Evolutionary conservation across 2,113 vertebrate genomes (phyloP).

Genomic region (Phasianus colchicus): DNA sequence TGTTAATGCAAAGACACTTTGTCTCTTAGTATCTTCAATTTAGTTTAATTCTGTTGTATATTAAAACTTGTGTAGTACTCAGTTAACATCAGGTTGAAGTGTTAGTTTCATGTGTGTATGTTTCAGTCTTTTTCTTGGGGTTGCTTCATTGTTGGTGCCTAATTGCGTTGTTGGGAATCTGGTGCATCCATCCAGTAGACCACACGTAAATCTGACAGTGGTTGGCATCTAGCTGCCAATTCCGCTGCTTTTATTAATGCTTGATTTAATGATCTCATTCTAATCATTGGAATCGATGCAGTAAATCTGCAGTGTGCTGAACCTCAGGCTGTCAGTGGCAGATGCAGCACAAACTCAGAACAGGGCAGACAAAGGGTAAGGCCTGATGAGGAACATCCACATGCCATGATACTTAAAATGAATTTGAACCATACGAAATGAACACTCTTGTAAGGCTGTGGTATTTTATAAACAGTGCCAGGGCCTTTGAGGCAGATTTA

Average conservation of each 20-base stretch:
- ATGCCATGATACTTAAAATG: not conserved
- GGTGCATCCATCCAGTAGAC: not conserved
- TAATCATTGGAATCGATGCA: not conserved
- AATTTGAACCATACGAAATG: not conserved
- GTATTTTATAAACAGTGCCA: not conserved
- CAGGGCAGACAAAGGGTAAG: not conserved
- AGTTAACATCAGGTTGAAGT: not conserved
- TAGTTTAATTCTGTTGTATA: not conserved
- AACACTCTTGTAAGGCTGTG: rapidly evolving
- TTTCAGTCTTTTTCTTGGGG: not conserved
- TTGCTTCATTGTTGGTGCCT: not conserved
- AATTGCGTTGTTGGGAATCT: not conserved
- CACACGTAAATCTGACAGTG: not conserved
- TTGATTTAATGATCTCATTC: not conserved
- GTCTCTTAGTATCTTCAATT: not conserved
- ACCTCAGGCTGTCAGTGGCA: not conserved
- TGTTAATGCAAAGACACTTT: not conserved
- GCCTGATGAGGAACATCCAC: not conserved
- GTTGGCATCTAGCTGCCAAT: not conserved
- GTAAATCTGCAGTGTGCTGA: not conserved
- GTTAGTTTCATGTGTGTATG: not conserved
- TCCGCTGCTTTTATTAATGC: not conserved
- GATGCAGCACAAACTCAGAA: too few species aligned
- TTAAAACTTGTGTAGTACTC: not conserved
- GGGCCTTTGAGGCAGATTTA: not conserved